Evolutionary conservation across 2,888 invertebrate species (phyloP).

Genomic region (Lottia scabra): DNA sequence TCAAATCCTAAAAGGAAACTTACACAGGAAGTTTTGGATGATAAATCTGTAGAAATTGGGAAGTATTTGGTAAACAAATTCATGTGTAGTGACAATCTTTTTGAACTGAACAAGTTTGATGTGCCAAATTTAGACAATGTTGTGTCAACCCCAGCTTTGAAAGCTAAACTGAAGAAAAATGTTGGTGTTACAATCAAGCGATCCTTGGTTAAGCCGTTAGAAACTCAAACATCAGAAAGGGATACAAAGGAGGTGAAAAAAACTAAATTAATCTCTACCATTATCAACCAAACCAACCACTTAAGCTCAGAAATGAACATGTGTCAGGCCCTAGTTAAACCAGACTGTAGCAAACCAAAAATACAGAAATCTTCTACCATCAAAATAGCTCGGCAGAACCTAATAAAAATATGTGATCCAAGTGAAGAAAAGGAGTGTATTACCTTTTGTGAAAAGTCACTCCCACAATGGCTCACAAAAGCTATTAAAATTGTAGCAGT

Average conservation of each 20-base stretch:
- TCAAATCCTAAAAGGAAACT: background rate
- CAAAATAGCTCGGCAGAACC: background rate
- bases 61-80: conserved; percentile 18
- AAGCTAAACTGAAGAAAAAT: background rate
- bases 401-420: background rate
- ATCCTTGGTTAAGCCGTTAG: conserved; percentile 10
- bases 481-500: conserved; percentile 2
- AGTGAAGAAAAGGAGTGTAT: background rate
- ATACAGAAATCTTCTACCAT: conserved; percentile 2
- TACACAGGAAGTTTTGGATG: conserved; percentile 13
- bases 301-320: conserved; percentile 26
- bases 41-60: conserved; percentile 16
- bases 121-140: too few species aligned
- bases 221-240: conserved; percentile 7
- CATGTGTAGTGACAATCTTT: background rate
- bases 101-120: too few species aligned
- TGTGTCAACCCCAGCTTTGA: conserved; percentile 8
- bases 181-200: background rate
- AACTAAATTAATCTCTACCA: conserved; percentile 5
- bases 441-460: background rate
- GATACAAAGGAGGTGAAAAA: conserved; percentile 20
- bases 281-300: conserved; percentile 15
- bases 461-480: background rate
- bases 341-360: conserved; percentile 26
- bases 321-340: conserved; percentile 29